Evolutionary conservation across 2,113 vertebrate genomes (phyloP), one percentile per base, ranked within the genome.

Genomic region (Gymnorhina tibicen): DNA sequence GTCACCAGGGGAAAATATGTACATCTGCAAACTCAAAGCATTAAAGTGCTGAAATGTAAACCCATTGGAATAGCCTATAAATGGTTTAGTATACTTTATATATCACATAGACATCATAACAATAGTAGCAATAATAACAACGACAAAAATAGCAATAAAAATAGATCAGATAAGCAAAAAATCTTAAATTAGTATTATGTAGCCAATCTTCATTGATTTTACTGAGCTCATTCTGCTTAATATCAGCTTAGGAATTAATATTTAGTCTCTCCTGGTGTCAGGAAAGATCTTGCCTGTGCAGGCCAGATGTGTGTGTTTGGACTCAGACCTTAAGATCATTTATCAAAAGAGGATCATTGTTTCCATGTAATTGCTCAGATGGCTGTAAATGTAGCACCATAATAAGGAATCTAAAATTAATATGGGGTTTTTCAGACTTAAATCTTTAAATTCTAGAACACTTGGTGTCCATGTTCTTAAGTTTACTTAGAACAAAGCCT

Each of bases 1-100:
- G 62, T 77, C 0, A 0, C 6, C 11, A 15, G 13, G 42, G 17
- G 22, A 47, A 79, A 82, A 79, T 39, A 78, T 2, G 1, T 32
- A n/a, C 62, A 24, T 27, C 33, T 87, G 9, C 41, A 63, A 82
- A 85, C 14, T 42, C 17, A 39, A 66, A 75, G 11, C 26, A 74
- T 39, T 75, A 47, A 74, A 78, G 5, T 37, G 10, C 4, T 81
- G 64, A 84, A 91, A 62, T 50, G 10, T 70, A 70, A 30, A 64
- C 13, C 21, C 15, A 46, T 12, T 62, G 30, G 74, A 86, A 87
- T 46, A 69, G 16, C 13, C 23, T 84, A 24, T 46, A 91, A 74
- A 66, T 76, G 6, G 9, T 56, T 91, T 63, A 56, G 10, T 24
- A 20, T 49, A 69, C 35, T 80, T 74, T 77, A 52, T 37, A 27